A percentile compares a stretch with the other conserved stretches of the same genome.
Conservation (phyloP, 2,797 vertebrate genomes). For the Pyrrhura leucotis region DNA sequence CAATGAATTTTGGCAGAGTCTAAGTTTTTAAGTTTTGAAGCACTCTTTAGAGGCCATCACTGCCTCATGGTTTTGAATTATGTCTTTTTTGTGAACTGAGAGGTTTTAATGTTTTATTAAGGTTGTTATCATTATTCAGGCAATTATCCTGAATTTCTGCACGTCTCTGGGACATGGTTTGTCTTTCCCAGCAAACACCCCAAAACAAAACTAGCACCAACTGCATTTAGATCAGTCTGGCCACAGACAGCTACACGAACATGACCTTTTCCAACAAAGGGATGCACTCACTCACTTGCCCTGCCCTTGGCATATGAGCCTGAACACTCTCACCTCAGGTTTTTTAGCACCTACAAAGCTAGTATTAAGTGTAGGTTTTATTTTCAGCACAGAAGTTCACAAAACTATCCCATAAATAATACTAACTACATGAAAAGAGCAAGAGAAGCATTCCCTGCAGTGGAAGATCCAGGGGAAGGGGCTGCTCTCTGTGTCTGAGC, state of each 20-base stretch:
- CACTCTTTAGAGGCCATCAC: background rate
- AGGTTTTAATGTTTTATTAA: background rate
- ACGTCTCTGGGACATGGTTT: background rate
- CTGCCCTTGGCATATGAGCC: background rate
- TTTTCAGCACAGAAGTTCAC: background rate
- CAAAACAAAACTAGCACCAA: background rate
- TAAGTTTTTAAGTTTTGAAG: background rate
- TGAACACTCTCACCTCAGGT: background rate
- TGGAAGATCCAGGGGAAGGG: background rate
- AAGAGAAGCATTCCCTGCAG: background rate
- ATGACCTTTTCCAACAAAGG: background rate
- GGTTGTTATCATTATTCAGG: background rate
- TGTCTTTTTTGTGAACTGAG: background rate
- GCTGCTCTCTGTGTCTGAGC: background rate
- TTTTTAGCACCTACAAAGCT: background rate
- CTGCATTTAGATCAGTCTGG: rapidly evolving
- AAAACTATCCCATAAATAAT: background rate
- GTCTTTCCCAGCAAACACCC: background rate
- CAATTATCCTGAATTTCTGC: background rate
- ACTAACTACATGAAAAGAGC: background rate
- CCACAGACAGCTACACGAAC: background rate
- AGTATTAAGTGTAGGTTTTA: background rate
- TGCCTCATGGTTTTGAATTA: background rate
- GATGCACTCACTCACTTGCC: background rate
- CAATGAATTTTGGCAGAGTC: background rate